Evolutionary conservation across 2,797 vertebrate species (phyloP), one percentile per base, ranked within the genome.

Genomic region (Gallirallus australis): DNA sequence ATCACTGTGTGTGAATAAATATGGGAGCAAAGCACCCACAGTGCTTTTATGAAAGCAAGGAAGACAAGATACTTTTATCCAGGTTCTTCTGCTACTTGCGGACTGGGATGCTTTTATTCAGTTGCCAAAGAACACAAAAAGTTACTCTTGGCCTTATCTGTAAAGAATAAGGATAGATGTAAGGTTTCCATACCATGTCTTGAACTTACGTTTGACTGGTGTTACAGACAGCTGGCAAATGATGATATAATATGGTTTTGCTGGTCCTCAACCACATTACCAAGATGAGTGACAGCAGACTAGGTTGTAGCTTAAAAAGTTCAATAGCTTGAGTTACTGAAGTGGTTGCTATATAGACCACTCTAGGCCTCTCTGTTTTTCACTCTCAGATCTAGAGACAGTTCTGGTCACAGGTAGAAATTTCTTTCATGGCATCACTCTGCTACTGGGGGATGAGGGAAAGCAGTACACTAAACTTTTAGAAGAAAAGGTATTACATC

Each of bases 381-480:
- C 28, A 47, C 15, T 81, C 59, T 53, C 21, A 9, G 12, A 6
- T 56, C 6, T 40, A 86, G 37, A 84, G 23, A 50, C 12, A 33
- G 18, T 50, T 79, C 12, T 35, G 35, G 24, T 70, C 72, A 82
- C 12, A 76, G 15, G 16, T 28, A 70, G 7, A 12, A 79, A 80
- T 53, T 82, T 39, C 21, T 80, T 79, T 59, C 35, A 56, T 8
- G 28, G 28, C 19, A 60, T 66, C 48, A 31, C 82, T 91, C 56
- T 65, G 12, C 27, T 57, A 9, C 21, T 16, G 31, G 4, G 9
- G 18, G 8, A 8, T 0, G 0, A 81, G 35, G 7, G 8, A 3
- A 21, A 69, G 5, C 10, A 48, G 27, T 17, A 31, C 15, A 35
- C 6, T 45, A 63, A 53, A 39, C 31, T 56, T 87, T 66, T 48